phyloP scores from a whole-genome alignment of 1,140 invertebrate species.

The Cecropterus lyciades region DNA sequence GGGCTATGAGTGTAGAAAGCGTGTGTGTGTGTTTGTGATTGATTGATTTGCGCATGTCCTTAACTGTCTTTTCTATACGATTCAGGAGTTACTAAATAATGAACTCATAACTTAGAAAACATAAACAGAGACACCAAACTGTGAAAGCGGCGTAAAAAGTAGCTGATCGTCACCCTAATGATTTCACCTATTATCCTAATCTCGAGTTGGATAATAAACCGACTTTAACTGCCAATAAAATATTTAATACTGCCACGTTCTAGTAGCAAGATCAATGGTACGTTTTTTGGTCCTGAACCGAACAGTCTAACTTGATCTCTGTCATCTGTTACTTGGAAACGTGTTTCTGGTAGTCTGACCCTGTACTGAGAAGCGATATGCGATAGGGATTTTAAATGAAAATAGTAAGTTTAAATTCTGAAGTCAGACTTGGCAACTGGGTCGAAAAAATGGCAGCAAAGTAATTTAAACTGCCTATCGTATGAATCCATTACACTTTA shows the following conservation, averaged over 20 bases:
- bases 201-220: constrained; percentile 70
- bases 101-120: constrained; percentile 31
- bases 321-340: constrained; percentile 6
- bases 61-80: no score
- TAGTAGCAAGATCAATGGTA: constrained; percentile 63
- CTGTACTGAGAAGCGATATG: background rate
- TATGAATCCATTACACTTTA: no score
- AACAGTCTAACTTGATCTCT: constrained; percentile 54
- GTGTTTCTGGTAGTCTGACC: background rate
- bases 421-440: no score
- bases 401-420: no score
- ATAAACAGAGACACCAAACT: constrained; percentile 31
- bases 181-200: constrained; percentile 77
- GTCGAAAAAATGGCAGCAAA: no score
- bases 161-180: constrained; percentile 67
- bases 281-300: constrained; percentile 60
- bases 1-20: no score
- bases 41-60: no score
- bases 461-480: no score
- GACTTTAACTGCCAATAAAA: constrained; percentile 78
- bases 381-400: no score
- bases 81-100: constrained; percentile 18
- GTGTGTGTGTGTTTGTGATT: no score
- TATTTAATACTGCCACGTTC: constrained; percentile 71
- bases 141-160: constrained; percentile 47